Evolutionary conservation across 1,140 invertebrate species (phyloP), one percentile per base, ranked within the genome.

Genomic region (Drosophila asahinai): DNA sequence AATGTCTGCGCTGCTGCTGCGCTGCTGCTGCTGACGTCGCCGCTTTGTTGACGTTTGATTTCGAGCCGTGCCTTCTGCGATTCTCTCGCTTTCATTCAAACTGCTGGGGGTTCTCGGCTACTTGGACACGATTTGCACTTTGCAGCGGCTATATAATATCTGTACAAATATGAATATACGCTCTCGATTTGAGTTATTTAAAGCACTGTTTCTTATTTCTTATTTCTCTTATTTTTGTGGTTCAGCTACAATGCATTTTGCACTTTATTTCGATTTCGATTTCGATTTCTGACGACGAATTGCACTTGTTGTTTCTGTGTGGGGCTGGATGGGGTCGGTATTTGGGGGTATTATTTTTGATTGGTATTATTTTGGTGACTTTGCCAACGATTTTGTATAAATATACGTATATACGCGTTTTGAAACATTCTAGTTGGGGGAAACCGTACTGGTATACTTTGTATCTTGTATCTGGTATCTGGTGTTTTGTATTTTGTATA

Each of bases 191-290:
- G 33, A 40, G 67, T 67, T 64, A 66, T 67, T 57, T 80, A 51
- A 77, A 51, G 57, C 63, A 45, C 61, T 66, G 67, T 81, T 73
- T 58, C 27, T 38, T 19, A 19, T 19, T 19, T 51, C 60, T 33
- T 52, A 25, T 51, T 22, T 70, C 27, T 27, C 25, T 45, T 86
- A 25, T 58, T 57, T 55, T 67, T 66, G n/a, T 42, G 61, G 65
- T 86, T 89, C 86, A 87, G 80, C 68, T 87, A 83, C 84, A 81
- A 81, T 74, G 80, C 83, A 66, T 90, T 57, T 90, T 90, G 81
- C 86, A 90, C 86, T 86, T 86, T 90, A 55, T 90, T 68, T 77
- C 47, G 25, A 27, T 71, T 54, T 71, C 30, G 52, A 55, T 55
- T 55, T 71, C 33, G 52, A 57, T 57, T 57, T 68, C 25, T 68